Percentiles rank a stretch among this genome's conserved stretches.
These are phyloP conservation scores for Petromus typicus DNA, from an alignment of 2,113 vertebrate genomes.

Conservation along the genomic window DNA sequence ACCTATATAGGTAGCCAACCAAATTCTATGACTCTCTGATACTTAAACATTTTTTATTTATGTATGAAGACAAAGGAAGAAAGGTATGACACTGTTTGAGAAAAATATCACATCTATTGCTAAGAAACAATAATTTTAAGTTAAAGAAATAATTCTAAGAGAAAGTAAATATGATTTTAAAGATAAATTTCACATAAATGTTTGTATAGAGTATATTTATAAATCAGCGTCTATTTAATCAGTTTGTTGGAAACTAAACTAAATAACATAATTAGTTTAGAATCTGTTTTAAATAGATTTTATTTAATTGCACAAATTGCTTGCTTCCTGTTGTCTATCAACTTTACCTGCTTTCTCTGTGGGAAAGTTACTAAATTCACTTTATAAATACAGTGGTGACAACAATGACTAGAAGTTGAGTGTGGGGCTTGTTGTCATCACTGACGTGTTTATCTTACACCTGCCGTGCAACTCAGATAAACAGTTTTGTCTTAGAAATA, in stretches of 20 bases:
- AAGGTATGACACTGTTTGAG: background rate
- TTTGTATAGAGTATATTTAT: background rate
- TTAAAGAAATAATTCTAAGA: too few relatives aligned
- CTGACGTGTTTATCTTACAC: constrained; percentile 50
- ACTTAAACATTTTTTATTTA: background rate
- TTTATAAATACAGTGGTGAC: constrained; percentile 66
- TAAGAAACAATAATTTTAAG: too few relatives aligned
- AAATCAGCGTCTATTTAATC: background rate
- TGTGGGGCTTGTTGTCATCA: background rate
- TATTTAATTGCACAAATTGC: background rate
- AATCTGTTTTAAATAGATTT: background rate
- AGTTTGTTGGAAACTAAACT: background rate
- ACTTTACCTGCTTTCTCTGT: constrained; percentile 57
- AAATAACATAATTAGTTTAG: background rate
- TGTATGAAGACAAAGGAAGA: background rate
- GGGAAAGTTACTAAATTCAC: constrained; percentile 63
- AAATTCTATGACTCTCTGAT: background rate
- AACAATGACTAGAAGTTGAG: constrained; percentile 29
- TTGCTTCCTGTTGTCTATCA: constrained; percentile 41
- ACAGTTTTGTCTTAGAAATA: constrained; percentile 52
- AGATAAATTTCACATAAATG: background rate
- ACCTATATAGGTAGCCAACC: background rate
- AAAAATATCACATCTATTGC: background rate
- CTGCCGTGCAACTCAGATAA: constrained; percentile 14
- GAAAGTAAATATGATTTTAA: background rate